Base-by-base conservation (phyloP, 35 echinoderm and acorn worm species). In the Anneissia japonica region DNA sequence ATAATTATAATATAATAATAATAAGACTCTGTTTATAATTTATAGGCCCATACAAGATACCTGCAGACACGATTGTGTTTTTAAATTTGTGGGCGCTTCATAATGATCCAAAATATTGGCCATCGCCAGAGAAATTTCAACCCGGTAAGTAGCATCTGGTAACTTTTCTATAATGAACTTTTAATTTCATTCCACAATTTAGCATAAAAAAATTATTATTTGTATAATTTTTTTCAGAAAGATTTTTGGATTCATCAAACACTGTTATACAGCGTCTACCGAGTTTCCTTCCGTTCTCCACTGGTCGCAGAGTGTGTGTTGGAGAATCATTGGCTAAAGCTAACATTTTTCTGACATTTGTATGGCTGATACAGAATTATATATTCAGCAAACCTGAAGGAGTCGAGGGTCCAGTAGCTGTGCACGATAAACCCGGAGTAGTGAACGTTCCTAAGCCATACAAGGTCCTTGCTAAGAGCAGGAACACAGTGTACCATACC, bases 321-420 rank as follows among this genome's bases (percentile, higher is more conserved):
- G 93, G 93, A 46, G 89, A 95, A 56, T 74, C 79, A 12, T 36
- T 91, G 1, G 93, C 85, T 31, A 90, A 95, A 77, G 86, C 84
- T 30, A 81, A 95, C 23, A 35, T 95, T 31, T 91, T 95, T 37
- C 33, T 95, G 28, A 10, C 91, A 4, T 95, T 95, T 79, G 74
- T 75, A 0, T 90, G 93, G 88, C 46, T 95, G 6, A 72, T 95
- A 14, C 88, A 91, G 39, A 85, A 91, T 37, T 91, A 91, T 76
- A 88, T 41, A 29, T 91, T 95, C 39, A 37, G 23, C n/a, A 31
- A 91, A 84, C 72, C 79, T 79, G 28, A 89, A 89, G n/a, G 85
- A 64, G 51, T 64, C 1, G 26, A 9, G 9, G 51, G 19, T 64
- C 1, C 11, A 9, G 5, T 64, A 12, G 51, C 51, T 23, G n/a